Conservation (phyloP, 2,888 invertebrate genomes). For the Ashinkailepas kermadecensis region DNA sequence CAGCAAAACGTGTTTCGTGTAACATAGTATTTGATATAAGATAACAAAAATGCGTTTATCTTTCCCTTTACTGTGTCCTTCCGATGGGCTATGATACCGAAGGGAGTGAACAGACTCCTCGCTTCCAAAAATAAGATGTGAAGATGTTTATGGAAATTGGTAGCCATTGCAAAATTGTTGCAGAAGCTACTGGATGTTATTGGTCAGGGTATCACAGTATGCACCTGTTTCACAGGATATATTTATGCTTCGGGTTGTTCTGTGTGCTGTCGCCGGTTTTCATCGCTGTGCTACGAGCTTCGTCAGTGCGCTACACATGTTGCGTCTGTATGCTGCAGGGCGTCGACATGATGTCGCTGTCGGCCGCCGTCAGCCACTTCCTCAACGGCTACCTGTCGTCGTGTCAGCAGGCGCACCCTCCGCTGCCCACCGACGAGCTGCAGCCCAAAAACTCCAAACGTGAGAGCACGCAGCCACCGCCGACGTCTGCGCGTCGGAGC, state of each 20-base stretch:
- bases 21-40: no score
- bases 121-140: no score
- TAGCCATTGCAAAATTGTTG: no score
- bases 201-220: no score
- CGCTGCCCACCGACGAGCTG: slow-evolving; percentile 60
- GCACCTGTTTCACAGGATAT: neutral
- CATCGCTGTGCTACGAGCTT: neutral
- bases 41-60: no score
- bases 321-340: slow-evolving; percentile 47
- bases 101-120: no score
- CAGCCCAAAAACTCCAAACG: slow-evolving; percentile 30
- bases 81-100: no score
- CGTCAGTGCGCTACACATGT: neutral
- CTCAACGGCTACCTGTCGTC: slow-evolving; percentile 88
- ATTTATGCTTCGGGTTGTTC: neutral
- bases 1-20: no score
- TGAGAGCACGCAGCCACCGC: neutral
- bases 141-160: no score
- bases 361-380: slow-evolving; percentile 88
- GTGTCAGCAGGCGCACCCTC: slow-evolving; percentile 59
- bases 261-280: neutral
- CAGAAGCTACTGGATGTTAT: no score
- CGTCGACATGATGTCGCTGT: slow-evolving; percentile 81
- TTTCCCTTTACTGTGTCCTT: no score
- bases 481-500: no score